Evolutionary conservation across 1,140 invertebrate species (phyloP), one percentile per base, ranked within the genome.

Genomic region (Drosophila orena): DNA sequence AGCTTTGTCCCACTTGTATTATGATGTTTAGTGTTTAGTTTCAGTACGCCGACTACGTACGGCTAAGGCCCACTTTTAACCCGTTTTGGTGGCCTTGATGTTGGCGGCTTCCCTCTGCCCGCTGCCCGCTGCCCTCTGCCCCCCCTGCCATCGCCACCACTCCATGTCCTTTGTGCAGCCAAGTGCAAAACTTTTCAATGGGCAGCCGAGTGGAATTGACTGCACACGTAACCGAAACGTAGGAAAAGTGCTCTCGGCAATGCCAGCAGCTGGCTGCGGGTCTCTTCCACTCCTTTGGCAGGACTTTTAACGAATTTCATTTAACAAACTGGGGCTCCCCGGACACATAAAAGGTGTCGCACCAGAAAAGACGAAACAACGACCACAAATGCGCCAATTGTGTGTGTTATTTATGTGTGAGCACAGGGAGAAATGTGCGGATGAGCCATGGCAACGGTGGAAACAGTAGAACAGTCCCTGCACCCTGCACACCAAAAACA

Each of bases 161-260:
- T 74, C 59, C 72, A 47, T 76, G 72, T 75, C 72, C 72, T 75
- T 75, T 75, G 72, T 76, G 72, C 72, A 75, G 53, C 72, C 50
- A 68, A 75, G 72, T 75, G 72, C 72, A 75, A 76, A 75, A 76
- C 72, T 75, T 75, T 75, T 75, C 72, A 76, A 76, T 76, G 72
- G 72, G 52, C 72, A 75, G 71, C 72, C 72, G 72, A 75, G 71
- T 75, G 72, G 72, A 75, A 75, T 76, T 73, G 71, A 74, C 71
- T 74, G 55, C 71, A 73, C 71, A 74, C 71, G 71, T 73, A 73
- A 73, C 68, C 70, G 34, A 43, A 64, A 61, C 15, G 17, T 27
- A 24, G 35, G 35, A n/a, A 37, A 43, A 44, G 37, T 60, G 58
- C 43, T 64, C 27, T 27, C 15, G 62, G 43, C 42, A 15, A 61